Percentiles rank a stretch among this genome's conserved stretches.
Evolutionary conservation across 2,888 invertebrate genomes (phyloP).

Genomic region (Meta bourneti): DNA sequence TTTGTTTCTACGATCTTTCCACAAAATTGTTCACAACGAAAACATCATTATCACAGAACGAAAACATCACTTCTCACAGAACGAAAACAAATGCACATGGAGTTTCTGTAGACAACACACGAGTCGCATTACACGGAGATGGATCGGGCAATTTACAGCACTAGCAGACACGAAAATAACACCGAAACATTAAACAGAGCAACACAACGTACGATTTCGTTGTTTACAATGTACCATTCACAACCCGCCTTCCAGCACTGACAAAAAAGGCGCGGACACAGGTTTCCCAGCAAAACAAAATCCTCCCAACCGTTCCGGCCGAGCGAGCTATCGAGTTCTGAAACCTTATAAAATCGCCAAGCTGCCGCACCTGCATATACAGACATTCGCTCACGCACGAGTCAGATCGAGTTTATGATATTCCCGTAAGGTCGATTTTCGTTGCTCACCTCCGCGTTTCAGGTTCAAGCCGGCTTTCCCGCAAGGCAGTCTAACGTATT

Average conservation of each 20-base stretch:
- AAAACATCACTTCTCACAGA: constrained; percentile 13
- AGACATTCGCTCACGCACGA: background rate
- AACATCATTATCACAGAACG: background rate
- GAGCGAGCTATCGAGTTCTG: constrained; percentile 72
- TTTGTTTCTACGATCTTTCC: too few relatives aligned
- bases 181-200: background rate
- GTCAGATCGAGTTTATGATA: background rate
- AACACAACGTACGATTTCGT: background rate
- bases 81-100: constrained; percentile 28
- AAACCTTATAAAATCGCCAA: constrained; percentile 59
- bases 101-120: background rate
- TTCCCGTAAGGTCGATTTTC: constrained; percentile 51
- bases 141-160: too few relatives aligned
- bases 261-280: background rate
- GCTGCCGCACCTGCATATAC: constrained; percentile 57
- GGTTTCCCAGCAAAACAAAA: constrained; percentile 25
- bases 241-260: too few relatives aligned
- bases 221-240: constrained; percentile 6
- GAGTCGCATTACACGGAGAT: too few relatives aligned
- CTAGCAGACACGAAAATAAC: background rate
- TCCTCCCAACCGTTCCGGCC: constrained; percentile 36
- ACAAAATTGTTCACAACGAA: too few relatives aligned
- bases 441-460: constrained; percentile 55
- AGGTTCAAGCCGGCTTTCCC: constrained; percentile 55
- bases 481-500: constrained; percentile 34